Percentiles rank a stretch among this genome's conserved stretches.
These are phyloP conservation scores for Odontothrips loti DNA, from an alignment of 2,888 invertebrate species.

Conservation along the genomic window DNA sequence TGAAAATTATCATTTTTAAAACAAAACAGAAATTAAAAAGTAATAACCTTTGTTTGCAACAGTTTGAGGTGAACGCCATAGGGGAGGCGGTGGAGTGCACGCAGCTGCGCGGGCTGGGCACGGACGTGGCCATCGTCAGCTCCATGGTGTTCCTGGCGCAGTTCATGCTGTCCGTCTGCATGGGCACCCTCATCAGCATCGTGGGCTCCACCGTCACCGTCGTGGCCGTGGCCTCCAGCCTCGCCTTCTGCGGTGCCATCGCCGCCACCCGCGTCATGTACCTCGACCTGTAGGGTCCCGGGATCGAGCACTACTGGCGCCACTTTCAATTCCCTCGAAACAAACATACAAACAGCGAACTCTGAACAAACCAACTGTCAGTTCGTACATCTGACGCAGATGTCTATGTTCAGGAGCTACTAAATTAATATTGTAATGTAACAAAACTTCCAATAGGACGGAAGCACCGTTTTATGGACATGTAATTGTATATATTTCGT, in stretches of 20 bases:
- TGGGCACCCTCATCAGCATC: constrained; percentile 76
- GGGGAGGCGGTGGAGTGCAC: constrained; percentile 56
- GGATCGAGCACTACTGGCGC: background rate
- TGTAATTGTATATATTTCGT: too few relatives aligned
- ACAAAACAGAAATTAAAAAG: too few relatives aligned
- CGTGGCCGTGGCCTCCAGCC: constrained; percentile 74
- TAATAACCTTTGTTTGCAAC: too few relatives aligned
- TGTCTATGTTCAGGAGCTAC: too few relatives aligned
- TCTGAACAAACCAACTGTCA: too few relatives aligned
- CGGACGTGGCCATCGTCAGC: constrained; percentile 90
- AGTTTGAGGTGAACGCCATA: constrained; percentile 59
- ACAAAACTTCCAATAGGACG: too few relatives aligned
- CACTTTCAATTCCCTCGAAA: background rate
- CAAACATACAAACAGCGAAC: too few relatives aligned
- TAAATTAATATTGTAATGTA: too few relatives aligned
- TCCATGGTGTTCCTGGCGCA: constrained; percentile 96
- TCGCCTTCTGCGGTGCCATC: constrained; percentile 80
- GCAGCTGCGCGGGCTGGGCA: constrained; percentile 82
- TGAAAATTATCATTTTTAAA: too few relatives aligned
- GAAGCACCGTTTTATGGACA: too few relatives aligned
- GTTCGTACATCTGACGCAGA: too few relatives aligned
- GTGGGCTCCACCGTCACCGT: constrained; percentile 85
- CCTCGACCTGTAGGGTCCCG: constrained; percentile 64
- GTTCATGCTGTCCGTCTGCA: constrained; percentile 78
- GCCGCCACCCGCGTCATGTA: constrained; percentile 86